A percentile compares a stretch with the other conserved stretches of the same genome.
These are phyloP conservation scores for Cyclina sinensis DNA, from an alignment of 1,140 invertebrate species.

Conservation along the genomic window DNA sequence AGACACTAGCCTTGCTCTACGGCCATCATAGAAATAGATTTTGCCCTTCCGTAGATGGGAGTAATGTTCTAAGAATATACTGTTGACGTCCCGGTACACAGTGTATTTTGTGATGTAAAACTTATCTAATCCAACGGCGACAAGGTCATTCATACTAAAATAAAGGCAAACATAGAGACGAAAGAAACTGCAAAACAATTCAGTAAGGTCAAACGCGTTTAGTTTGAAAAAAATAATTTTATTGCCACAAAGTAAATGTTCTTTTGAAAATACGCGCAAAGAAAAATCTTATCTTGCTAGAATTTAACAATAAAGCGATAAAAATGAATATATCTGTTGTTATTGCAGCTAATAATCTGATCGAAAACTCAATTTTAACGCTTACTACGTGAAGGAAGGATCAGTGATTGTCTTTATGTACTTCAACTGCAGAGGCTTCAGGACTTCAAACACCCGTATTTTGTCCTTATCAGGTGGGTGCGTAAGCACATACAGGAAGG, in stretches of 20 bases:
- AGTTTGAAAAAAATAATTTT: too few relatives aligned
- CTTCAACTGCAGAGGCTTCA: neutral
- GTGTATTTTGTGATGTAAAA: conserved; percentile 22
- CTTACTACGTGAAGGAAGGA: conserved; percentile 49
- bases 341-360: too few relatives aligned
- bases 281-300: too few relatives aligned
- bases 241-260: too few relatives aligned
- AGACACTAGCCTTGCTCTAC: neutral
- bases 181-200: too few relatives aligned
- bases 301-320: too few relatives aligned
- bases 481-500: conserved; percentile 30
- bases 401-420: conserved; percentile 39
- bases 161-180: too few relatives aligned
- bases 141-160: conserved; percentile 48
- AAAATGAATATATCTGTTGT: too few relatives aligned
- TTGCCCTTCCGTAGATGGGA: neutral
- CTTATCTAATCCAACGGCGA: neutral
- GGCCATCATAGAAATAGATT: conserved; percentile 29
- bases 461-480: conserved; percentile 17
- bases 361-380: too few relatives aligned
- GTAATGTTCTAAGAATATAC: neutral
- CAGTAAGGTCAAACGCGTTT: too few relatives aligned
- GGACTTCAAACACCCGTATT: conserved; percentile 33
- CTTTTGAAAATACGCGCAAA: too few relatives aligned
- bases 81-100: neutral